These are phyloP conservation scores for Enteromius paludinosus DNA, from an alignment of 2,797 vertebrate species.

Conservation along the genomic window DNA sequence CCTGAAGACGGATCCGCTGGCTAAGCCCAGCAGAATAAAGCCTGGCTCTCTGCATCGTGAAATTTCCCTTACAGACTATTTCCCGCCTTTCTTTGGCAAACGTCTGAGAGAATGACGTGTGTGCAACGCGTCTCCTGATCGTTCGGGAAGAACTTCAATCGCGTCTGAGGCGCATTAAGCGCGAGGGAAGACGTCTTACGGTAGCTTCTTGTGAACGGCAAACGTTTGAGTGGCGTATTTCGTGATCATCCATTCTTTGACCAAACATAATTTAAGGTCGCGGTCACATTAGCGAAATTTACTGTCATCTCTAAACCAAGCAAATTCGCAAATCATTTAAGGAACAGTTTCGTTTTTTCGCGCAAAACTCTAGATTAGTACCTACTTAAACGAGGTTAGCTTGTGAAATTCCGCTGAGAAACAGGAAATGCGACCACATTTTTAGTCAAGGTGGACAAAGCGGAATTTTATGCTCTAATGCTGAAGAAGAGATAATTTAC, in stretches of 20 bases:
- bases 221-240: neutral
- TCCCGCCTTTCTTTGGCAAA: constrained; percentile 84
- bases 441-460: neutral
- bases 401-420: neutral
- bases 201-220: constrained; percentile 41
- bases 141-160: constrained; percentile 55
- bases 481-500: neutral
- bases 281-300: neutral
- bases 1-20: constrained; percentile 91
- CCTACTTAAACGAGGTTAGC: neutral
- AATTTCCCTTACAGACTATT: constrained; percentile 71
- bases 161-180: constrained; percentile 41
- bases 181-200: constrained; percentile 70
- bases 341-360: neutral
- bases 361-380: neutral
- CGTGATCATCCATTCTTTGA: neutral
- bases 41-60: constrained; percentile 71
- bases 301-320: neutral
- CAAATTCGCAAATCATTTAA: neutral
- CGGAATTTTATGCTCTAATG: neutral
- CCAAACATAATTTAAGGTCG: neutral
- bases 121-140: constrained; percentile 60
- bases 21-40: constrained; percentile 80
- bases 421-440: neutral
- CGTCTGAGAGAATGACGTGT: constrained; percentile 72